Evolutionary conservation across 2,113 vertebrate species (phyloP), one percentile per base, ranked within the genome.

Genomic region (Petaurus breviceps): DNA sequence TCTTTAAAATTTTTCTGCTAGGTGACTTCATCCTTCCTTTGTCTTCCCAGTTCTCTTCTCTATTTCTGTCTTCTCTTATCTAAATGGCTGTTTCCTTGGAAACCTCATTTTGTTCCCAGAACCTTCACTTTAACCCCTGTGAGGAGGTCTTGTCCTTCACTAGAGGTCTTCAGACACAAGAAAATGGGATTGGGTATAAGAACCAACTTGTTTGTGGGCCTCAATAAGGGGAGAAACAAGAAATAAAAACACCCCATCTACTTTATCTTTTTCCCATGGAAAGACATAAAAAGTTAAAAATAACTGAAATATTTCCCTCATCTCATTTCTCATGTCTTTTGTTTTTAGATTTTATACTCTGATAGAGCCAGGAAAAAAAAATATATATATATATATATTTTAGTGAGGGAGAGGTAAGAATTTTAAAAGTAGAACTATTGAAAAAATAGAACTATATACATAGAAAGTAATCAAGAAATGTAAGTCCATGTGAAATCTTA

Each of bases 231-330:
- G 68, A 84, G 19, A 84, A 84, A 84, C 31, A n/a, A 84, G 16
- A 84, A 84, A 84, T 84, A 22, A 84, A 84, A 84, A 84, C 2
- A 84, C 37, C n/a, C 37, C 3, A n/a, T 22, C 6, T 84, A 84
- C 16, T 23, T 37, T 77, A n/a, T 77, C 68, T 11, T 84, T 49
- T 91, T 91, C 3, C 51, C 91, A 53, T 51, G 16, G 90, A 90
- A 95, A 96, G 89, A 92, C 31, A 93, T n/a, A 52, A n/a, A 95
- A 92, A 57, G 25, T 89, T 84, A 91, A 93, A 89, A 94, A 91
- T 50, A 93, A 77, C n/a, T 68, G 25, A 90, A 50, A 92, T 95
- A 19, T 47, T 96, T 97, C 19, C 26, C 0, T 95, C 8, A 43
- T 93, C 94, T 84, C 37, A 84, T 84, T 84, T 84, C 37, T 84